These are phyloP conservation scores for Enteromius anoplus DNA, from an alignment of 2,797 vertebrate genomes.

Conservation along the genomic window DNA sequence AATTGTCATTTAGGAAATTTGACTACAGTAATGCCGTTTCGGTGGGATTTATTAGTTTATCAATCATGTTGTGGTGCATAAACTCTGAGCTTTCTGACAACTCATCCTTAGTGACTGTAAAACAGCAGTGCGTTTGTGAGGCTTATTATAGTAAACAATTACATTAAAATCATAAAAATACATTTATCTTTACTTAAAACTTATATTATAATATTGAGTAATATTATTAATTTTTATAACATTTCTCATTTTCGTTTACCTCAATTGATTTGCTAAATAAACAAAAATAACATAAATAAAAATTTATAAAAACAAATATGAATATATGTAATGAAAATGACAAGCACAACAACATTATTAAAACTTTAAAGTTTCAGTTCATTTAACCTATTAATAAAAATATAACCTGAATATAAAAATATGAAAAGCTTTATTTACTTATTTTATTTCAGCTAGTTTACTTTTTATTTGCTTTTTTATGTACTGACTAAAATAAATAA, in stretches of 20 bases:
- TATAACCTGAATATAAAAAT: too few species aligned
- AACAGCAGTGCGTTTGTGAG: background rate
- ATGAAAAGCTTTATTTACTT: too few species aligned
- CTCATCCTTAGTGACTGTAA: background rate
- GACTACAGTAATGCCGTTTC: background rate
- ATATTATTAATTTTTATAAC: background rate
- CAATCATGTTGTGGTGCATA: background rate
- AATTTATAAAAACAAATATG: background rate
- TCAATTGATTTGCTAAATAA: background rate
- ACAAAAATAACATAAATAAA: too few species aligned
- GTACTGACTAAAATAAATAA: too few species aligned
- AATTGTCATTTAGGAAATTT: background rate
- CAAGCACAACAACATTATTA: background rate
- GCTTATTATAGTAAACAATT: background rate
- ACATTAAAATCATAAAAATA: background rate
- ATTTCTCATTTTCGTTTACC: background rate
- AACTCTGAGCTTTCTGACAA: slow-evolving; percentile 3
- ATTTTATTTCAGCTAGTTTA: too few species aligned
- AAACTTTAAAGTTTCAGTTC: background rate
- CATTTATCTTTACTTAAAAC: background rate
- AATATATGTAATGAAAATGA: background rate
- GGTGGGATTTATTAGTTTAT: slow-evolving; percentile 18
- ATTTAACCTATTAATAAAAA: too few species aligned
- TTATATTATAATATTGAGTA: too few species aligned
- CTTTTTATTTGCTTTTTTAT: too few species aligned